Evolutionary conservation across 2,888 invertebrate genomes (phyloP), one percentile per base, ranked within the genome.

Genomic region (Dioctria linearis): DNA sequence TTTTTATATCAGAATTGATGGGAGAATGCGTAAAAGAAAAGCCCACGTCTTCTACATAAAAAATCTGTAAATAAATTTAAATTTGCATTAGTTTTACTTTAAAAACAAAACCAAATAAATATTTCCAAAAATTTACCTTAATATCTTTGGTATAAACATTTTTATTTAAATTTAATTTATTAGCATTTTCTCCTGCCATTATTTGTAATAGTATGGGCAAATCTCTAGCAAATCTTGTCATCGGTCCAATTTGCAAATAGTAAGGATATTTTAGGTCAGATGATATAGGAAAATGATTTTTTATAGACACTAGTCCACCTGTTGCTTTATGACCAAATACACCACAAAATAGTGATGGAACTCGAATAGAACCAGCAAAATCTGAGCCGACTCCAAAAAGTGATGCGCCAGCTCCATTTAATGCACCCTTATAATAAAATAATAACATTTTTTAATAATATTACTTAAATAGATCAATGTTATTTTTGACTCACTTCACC

Each of bases 241-340:
- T 92, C 0, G 97, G 97, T 0, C 94, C 94, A 54, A 93, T 85
- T 0, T 91, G 90, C 40, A 94, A 87, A 85, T 90, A 91, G 71
- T 89, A 87, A 0, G 87, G 83, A 85, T 91, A 92, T 4, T 88
- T 85, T 8, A 88, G 87, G 83, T 92, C 92, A 0, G 86, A 84
- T 2, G 90, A 86, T 2, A 87, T 87, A 0, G 94, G 94, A 83
- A 91, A 91, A 87, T 94, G 94, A 0, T 93, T 93, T 0, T 88
- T 88, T 40, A 91, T 90, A 0, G 93, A 87, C 4, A 87, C 83
- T 6, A 90, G 86, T 92, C 95, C 92, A 4, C 93, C 91, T 61
- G 95, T 93, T 3, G 96, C 94, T 86, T 96, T 96, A 87, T 96
- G 96, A 0, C 96, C 97, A 88, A 95, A 97, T 54, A 97, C 90